Conservation (phyloP, 1,140 invertebrate species). For the Heliothis virescens region DNA sequence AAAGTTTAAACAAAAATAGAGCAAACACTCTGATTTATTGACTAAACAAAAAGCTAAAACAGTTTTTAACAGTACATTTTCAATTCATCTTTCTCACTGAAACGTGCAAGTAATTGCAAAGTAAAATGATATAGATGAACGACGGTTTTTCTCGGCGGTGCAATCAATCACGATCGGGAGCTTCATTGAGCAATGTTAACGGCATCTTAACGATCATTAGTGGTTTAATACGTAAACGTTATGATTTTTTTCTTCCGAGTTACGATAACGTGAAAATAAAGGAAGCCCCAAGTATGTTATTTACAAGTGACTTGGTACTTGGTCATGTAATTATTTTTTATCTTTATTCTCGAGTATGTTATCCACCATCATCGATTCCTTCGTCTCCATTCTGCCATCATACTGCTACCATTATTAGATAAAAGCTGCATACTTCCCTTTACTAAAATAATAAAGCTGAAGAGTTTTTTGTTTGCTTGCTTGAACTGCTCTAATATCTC, state of each 20-base stretch:
- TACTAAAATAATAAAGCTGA: too few relatives aligned
- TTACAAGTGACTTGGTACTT: neutral
- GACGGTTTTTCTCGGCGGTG: constrained; percentile 13
- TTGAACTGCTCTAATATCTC: too few relatives aligned
- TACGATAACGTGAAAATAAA: neutral
- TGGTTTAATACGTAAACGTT: constrained; percentile 25
- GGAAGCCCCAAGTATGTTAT: too few relatives aligned
- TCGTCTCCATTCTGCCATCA: too few relatives aligned
- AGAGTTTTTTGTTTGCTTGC: too few relatives aligned
- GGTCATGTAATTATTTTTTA: neutral
- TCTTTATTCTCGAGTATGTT: too few relatives aligned
- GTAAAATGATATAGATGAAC: neutral
- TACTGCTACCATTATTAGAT: too few relatives aligned
- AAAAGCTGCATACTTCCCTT: too few relatives aligned
- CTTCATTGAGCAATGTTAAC: constrained; percentile 23
- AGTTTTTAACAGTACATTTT: neutral
- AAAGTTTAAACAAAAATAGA: neutral
- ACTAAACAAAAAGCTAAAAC: neutral
- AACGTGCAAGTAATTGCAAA: constrained; percentile 11
- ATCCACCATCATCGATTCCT: too few relatives aligned
- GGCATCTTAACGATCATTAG: constrained; percentile 40
- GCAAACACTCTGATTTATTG: neutral
- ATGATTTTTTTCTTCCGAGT: constrained; percentile 4
- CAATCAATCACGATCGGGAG: constrained; percentile 39
- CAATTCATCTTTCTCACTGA: constrained; percentile 1